Base-by-base conservation (phyloP, 2,888 invertebrate genomes). In the Syritta pipiens region DNA sequence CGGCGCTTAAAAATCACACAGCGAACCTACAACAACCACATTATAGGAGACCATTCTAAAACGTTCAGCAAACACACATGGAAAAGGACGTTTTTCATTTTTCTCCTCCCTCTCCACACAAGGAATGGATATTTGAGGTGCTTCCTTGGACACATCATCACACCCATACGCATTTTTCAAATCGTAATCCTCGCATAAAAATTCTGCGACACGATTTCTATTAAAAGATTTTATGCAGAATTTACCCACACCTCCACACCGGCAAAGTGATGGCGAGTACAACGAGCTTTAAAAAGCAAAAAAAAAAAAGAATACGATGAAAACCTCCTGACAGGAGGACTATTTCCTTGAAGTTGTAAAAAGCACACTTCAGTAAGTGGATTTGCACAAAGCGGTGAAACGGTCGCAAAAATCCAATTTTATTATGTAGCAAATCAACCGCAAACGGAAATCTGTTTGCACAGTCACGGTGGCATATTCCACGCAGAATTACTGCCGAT, bases 191-290 rank as follows among this genome's bases (percentile, higher is more conserved):
- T 62, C 79, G 57, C 74, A 79, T 79, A 74, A 79, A 79, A 79
- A 79, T 79, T 74, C 79, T 79, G 79, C 74, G 79, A 79, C 79
- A 79, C 79, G 79, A 74, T 62, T 79, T 74, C 79, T 79, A 79
- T 79, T 79, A 79, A 79, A 79, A 72, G 62, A 74, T 72, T 79
- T 79, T 79, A 68, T 79, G 62, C 57, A 68, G 79, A 74, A 79
- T 67, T 68, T 55, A 67, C 32, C 67, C 79, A 65, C 71, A 9
- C 35, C 5, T 10, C 10, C 10, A 5, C 14, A 2, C 3, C 35
- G 35, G n/a, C 37, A 37, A 37, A 37, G n/a, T 35, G 63, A 10
- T 24, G 53, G n/a, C 3, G 28, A 28, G 1, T 7, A 35, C 22
- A 22, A 35, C 26, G 12, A 19, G 12, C 22, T 26, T 53, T 4